phyloP scores from a whole-genome alignment of 2,888 invertebrate species.

The Heliconius cydno region DNA sequence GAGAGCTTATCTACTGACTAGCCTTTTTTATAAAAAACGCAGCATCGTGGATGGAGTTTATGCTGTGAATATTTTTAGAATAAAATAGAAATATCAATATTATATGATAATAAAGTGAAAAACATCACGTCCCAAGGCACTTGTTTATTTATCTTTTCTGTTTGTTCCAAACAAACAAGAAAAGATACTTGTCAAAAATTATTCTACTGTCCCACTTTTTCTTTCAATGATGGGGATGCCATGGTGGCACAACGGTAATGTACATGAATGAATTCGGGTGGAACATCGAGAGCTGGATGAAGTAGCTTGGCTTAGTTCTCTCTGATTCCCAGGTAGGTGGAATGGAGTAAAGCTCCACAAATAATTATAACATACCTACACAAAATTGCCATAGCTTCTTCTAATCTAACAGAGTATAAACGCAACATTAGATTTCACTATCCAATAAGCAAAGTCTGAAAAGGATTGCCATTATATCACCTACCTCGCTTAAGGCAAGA shows the following conservation, averaged over 20 bases:
- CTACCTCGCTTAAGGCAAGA: neutral
- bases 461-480: neutral
- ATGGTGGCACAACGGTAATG: neutral
- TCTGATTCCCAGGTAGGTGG: too few relatives aligned
- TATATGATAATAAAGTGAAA: neutral
- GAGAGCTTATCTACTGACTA: neutral
- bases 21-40: neutral
- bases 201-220: too few relatives aligned
- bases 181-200: neutral
- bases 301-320: neutral
- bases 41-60: constrained; percentile 1
- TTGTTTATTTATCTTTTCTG: neutral
- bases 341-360: too few relatives aligned
- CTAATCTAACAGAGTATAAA: neutral
- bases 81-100: neutral
- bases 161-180: neutral
- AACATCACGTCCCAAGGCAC: neutral
- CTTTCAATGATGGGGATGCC: neutral
- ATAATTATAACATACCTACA: neutral
- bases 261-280: neutral
- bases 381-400: neutral
- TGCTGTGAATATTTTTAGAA: constrained; percentile 11
- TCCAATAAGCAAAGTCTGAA: neutral
- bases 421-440: neutral
- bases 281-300: neutral